Evolutionary conservation across 2,797 vertebrate genomes (phyloP), one percentile per base, ranked within the genome.

Genomic region (Lepus oiostolus): DNA sequence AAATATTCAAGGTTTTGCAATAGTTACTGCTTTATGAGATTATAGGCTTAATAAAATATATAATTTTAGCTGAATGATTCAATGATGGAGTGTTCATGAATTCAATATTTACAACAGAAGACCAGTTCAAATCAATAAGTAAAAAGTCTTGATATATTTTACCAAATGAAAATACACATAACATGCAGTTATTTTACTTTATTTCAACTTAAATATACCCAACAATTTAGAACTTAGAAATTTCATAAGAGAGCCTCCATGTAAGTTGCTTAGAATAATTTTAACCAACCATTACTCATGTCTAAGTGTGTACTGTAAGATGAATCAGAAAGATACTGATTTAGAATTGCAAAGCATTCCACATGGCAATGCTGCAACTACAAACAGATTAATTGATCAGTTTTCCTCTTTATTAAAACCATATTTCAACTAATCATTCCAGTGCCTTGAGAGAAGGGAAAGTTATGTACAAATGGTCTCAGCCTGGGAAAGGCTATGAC

Each of bases 401-500:
- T 91, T 95, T 95, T 82, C 79, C 90, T 96, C 91, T 70, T 97
- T 95, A 96, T 95, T 97, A 96, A 98, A 97, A 94, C 93, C 96
- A 96, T 90, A 85, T 93, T 98, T 98, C 83, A 95, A 90, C 75
- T 97, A 96, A 97, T 97, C 96, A 94, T 98, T 98, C 97, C 98
- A 97, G 97, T 97, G 97, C 96, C 97, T 96, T 98, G 97, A 79
- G 88, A 92, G 60, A 96, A 95, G 13, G 96, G 93, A 98, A 99
- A 98, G 97, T 98, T 98, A 98, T 97, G 98, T 97, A 98, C 97
- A 98, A 98, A 98, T 98, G 98, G 98, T 98, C 98, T 95, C 91
- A 98, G 97, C 97, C 98, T 98, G 97, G 95, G 98, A 97, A 98
- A 98, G 98, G 96, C 98, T 98, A 95, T 98, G 99, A 99, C 98